phyloP scores from a whole-genome alignment of 1,140 invertebrate genomes.

The Neodiprion fabricii region DNA sequence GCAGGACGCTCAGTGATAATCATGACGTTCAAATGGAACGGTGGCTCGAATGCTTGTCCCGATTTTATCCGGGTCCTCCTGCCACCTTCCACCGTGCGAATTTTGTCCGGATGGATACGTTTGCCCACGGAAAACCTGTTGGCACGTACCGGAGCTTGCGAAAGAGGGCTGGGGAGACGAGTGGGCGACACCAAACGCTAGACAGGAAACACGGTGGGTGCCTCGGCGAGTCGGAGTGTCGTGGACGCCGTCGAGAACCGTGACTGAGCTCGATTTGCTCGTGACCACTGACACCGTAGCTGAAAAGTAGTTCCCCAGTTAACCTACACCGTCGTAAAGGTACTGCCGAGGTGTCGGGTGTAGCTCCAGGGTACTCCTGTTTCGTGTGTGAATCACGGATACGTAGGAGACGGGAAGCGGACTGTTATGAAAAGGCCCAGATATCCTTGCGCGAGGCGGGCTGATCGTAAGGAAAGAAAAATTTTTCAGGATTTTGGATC shows the following conservation, averaged over 20 bases:
- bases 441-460: neutral
- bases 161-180: conserved; percentile 16
- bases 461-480: no score
- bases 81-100: neutral
- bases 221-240: conserved; percentile 38
- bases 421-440: neutral
- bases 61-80: neutral
- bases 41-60: no score
- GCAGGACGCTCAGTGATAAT: no score
- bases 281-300: conserved; percentile 44
- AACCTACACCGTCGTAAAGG: neutral
- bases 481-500: no score
- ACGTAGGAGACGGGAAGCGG: neutral
- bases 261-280: conserved; percentile 52
- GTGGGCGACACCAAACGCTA: conserved; percentile 33
- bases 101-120: conserved; percentile 3
- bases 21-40: no score
- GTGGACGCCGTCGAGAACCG: conserved; percentile 48
- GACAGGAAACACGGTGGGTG: conserved; percentile 58
- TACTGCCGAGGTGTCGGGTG: neutral
- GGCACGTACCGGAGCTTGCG: neutral
- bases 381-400: neutral
- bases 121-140: neutral
- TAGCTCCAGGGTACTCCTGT: neutral
- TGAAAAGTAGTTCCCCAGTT: neutral